Base-by-base conservation (phyloP, 2,797 vertebrate genomes). In the Rousettus madagascariensis region DNA sequence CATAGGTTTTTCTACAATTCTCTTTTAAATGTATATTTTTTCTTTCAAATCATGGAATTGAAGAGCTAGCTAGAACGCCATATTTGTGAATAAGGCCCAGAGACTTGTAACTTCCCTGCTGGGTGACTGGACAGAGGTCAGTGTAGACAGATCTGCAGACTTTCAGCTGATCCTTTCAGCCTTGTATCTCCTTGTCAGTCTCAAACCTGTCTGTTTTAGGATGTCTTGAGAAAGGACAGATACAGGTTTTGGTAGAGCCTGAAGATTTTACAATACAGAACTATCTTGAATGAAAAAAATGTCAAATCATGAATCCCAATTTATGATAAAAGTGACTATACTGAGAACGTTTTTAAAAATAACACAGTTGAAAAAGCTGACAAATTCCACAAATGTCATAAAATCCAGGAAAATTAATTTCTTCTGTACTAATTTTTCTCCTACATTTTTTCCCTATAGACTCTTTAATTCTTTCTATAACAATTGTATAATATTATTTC, bases 381-480 rank as follows among this genome's bases (percentile, higher is more conserved):
- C 19, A 89, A 75, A 87, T 96, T 90, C n/a, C 38, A 90, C 41
- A 63, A 85, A 77, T 66, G 36, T 77, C 41, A 61, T 46, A 53
- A 95, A 94, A 91, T 87, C 51, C 3, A 41, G 13, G 19, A 82
- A 95, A 94, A 71, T 94, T 90, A 79, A 88, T 75, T 69, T 28
- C 66, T 6, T 68, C 19, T 66, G 24, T 80, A 49, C 66, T 83
- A 55, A 28, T 24, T 75, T 78, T 61, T 41, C 19, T 49, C 12
- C 12, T 20, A 24, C 13, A 53, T 91, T 68, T 41, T 26, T 57
- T 43, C 38, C n/a, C 63, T 68, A 15, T 5, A 30, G 36, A 92
- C 5, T 71, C 43, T 57, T 78, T 57, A 16, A 41, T 38, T 92
- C 46, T 91, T 87, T 75, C 80, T 63, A n/a, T 84, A 88, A 66